These are phyloP conservation scores for Alligator mississippiensis DNA, from an alignment of 2,113 vertebrate genomes.

Conservation along the genomic window DNA sequence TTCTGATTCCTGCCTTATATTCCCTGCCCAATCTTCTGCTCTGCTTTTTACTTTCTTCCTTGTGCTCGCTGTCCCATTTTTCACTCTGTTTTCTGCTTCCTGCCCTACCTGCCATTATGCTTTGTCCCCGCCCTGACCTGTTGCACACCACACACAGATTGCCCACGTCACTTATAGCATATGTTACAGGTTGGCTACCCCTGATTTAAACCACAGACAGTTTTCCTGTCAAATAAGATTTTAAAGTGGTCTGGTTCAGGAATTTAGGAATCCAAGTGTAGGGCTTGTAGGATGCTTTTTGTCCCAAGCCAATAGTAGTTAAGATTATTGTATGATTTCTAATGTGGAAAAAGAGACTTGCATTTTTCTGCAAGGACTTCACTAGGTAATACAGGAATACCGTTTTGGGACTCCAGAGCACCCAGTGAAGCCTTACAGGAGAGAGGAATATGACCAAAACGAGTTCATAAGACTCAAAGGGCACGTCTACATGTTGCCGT, in stretches of 20 bases:
- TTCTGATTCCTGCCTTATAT: no score
- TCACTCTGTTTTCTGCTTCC: no score
- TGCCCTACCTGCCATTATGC: no score
- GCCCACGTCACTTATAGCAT: no score
- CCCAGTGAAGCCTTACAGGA: background rate
- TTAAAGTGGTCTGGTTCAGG: background rate
- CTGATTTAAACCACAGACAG: background rate
- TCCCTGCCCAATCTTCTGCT: no score
- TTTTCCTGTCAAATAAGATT: background rate
- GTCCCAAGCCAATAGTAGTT: background rate
- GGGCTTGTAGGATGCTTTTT: background rate
- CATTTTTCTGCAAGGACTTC: fast-evolving
- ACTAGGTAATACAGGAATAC: background rate
- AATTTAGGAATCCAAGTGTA: background rate
- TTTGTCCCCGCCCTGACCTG: no score
- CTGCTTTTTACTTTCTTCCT: no score
- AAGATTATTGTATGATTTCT: background rate
- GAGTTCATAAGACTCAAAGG: background rate
- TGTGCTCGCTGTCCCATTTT: no score
- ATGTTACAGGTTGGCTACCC: background rate
- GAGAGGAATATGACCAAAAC: fast-evolving
- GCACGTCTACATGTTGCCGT: no score
- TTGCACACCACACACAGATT: no score
- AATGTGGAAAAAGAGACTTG: background rate
- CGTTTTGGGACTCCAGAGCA: background rate